Base-by-base conservation (phyloP, 2,113 vertebrate genomes). In the Heterotilapia buettikoferi region DNA sequence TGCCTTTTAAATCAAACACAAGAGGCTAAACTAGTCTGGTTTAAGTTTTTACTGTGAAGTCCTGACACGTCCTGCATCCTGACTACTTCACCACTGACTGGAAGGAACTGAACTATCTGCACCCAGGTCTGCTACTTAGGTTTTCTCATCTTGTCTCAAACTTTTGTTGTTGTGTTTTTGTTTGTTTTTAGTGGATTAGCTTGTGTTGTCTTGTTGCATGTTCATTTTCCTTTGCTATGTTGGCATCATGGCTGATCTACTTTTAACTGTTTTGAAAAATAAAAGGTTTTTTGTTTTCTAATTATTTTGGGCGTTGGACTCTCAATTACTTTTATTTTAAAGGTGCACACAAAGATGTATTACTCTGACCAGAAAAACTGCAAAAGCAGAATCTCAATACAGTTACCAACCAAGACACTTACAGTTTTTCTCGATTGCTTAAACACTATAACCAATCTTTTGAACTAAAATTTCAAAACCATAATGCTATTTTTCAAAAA, bases 181-280 rank as follows among this genome's bases (percentile, higher is more conserved):
- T 66, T 66, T 38, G 33, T 66, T 66, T 87, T 85, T 94, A 91
- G 90, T 33, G 2, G 19, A 56, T 87, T 90, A 90, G 88, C 84
- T 84, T 53, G 88, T 93, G 88, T 93, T 81, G 86, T 91, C 88
- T 76, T 92, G 85, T 93, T 95, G 95, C 95, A 95, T 95, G 94
- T 95, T 82, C 86, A 88, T 91, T 38, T 66, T 85, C 26, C 86
- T 52, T 78, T 50, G 26, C 73, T 50, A 33, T 92, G 88, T 92
- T 85, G 87, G 89, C 52, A 76, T 92, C 81, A 83, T 82, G 63
- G 84, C 89, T 71, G 59, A 89, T 88, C 84, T 63, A 80, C 85
- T 85, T 93, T 88, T 88, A 83, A 82, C 86, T 82, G 86, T 93
- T 95, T 94, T 93, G 53, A 89, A 92, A 88, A 95, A 94, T 96